Base-by-base conservation (phyloP, 2,113 vertebrate genomes). In the Silurus meridionalis region DNA sequence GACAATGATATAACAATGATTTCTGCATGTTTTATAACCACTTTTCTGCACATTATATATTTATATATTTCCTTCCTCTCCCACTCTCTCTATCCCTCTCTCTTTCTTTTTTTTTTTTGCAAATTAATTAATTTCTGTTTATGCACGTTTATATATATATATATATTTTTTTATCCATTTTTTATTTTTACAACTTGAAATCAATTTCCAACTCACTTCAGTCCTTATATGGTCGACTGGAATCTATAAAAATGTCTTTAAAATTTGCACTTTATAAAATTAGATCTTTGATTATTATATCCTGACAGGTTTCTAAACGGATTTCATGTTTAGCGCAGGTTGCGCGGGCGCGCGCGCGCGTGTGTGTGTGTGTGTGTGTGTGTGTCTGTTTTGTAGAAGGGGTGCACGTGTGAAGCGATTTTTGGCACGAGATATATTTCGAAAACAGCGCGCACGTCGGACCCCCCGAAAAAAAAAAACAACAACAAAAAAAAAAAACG, bases 331-430 rank as follows among this genome's bases (percentile, higher is more conserved):
- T 17, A 37, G 75, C 78, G 55, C 77, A 1, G 37, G n/a, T 21
- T 75, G 37, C 37, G 37, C 37, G 2, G 37, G 37, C 37, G 37
- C 37, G 2, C 37, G 37, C 37, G 37, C 37, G 37, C 37, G 37
- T 58, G 28, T 46, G 9, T 79, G 13, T 85, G 9, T 79, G 13
- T 85, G 21, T 21, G 50, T 72, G 48, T 74, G 57, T 25, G 13
- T 61, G 0, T 4, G 57, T 82, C 9, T 64, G 28, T 37, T 67
- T 79, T 63, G 63, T 82, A 48, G 66, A 66, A 83, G 9, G 25
- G 74, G 84, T 21, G 82, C 82, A 83, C 82, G 66, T 83, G 82
- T 71, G 67, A 83, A 58, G 19, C 66, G 10, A 37, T 72, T 58
- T 71, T 71, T 83, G 82, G 82, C 82, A 83, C 13, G 53, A 57